Conservation (phyloP, 1,140 invertebrate genomes). For the Reticulitermes speratus region DNA sequence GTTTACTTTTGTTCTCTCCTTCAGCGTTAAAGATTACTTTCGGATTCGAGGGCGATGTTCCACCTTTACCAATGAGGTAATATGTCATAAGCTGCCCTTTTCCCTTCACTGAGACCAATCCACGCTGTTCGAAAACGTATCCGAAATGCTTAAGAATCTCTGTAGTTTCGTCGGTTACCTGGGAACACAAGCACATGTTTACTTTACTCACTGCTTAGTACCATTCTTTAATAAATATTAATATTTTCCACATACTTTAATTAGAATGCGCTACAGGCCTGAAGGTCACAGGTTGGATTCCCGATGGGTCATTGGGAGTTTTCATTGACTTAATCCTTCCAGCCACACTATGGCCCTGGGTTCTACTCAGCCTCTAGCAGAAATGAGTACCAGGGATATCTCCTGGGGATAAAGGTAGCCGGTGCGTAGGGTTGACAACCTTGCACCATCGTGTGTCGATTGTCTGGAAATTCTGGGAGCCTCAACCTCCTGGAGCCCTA, state of each 20-base stretch:
- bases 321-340: too few relatives aligned
- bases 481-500: too few relatives aligned
- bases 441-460: too few relatives aligned
- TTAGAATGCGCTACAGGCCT: too few relatives aligned
- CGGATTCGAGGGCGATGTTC: background rate
- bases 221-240: background rate
- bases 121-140: slow-evolving; percentile 88
- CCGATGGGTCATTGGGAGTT: too few relatives aligned
- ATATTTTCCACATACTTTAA: background rate
- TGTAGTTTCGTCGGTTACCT: slow-evolving; percentile 92
- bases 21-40: background rate
- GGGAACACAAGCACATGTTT: background rate
- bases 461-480: too few relatives aligned
- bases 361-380: too few relatives aligned
- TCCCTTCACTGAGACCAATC: slow-evolving; percentile 89
- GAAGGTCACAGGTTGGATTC: too few relatives aligned
- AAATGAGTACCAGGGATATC: too few relatives aligned
- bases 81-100: slow-evolving; percentile 95
- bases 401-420: too few relatives aligned
- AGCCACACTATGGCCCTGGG: too few relatives aligned
- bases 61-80: slow-evolving; percentile 73
- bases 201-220: background rate
- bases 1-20: background rate
- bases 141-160: slow-evolving; percentile 82
- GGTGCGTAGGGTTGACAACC: too few relatives aligned